Conservation (phyloP, 2,797 vertebrate species). For the Lemur catta region DNA sequence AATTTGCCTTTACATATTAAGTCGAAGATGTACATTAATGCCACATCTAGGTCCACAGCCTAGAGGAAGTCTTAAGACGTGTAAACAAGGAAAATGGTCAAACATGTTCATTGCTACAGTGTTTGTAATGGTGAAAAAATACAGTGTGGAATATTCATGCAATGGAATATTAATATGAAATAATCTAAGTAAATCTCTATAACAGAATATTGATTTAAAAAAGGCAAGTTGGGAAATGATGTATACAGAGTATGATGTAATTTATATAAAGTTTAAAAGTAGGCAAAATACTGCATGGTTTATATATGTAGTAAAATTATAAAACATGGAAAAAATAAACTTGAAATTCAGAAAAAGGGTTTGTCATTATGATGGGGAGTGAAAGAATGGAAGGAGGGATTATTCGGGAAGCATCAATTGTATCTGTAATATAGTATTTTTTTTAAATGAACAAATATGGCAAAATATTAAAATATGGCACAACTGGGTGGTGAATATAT, state of each 20-base stretch:
- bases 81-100: neutral
- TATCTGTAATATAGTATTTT: neutral
- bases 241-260: neutral
- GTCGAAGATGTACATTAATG: too few relatives aligned
- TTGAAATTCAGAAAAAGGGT: neutral
- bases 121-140: neutral
- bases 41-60: neutral
- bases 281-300: neutral
- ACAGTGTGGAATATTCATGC: neutral
- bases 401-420: neutral
- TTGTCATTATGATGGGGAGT: neutral
- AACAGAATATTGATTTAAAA: neutral
- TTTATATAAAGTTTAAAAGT: neutral
- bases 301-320: neutral
- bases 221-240: neutral
- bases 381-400: neutral
- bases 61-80: neutral
- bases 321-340: neutral
- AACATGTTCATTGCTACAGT: neutral
- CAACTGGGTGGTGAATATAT: neutral
- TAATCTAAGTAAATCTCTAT: neutral
- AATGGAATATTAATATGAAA: neutral
- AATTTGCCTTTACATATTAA: neutral
- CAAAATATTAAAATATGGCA: neutral
- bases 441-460: neutral